Conservation (phyloP, 2,797 vertebrate species). For the Cirrhinus molitorella region DNA sequence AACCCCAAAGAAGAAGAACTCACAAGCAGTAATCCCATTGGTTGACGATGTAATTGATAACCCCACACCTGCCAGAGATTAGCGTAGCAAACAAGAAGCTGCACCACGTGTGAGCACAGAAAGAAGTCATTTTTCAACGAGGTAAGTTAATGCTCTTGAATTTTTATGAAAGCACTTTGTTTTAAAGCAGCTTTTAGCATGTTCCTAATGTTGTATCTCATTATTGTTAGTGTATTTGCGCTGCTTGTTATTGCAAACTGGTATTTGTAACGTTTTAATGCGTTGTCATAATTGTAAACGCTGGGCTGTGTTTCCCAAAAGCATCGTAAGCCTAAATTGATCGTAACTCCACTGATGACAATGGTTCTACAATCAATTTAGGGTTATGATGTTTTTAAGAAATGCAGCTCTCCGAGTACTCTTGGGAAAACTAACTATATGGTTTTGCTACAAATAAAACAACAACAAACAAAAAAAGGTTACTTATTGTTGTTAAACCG, state of each 20-base stretch:
- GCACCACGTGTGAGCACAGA: background rate
- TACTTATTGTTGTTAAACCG: no score
- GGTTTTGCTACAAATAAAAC: no score
- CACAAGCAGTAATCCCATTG: background rate
- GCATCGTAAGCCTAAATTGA: no score
- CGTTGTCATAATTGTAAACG: background rate
- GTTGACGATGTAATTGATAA: background rate
- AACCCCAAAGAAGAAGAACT: no score
- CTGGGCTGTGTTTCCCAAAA: no score
- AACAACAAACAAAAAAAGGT: no score
- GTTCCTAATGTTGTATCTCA: background rate
- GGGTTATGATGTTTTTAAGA: no score
- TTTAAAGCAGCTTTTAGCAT: background rate
- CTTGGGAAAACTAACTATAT: no score
- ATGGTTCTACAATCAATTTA: no score
- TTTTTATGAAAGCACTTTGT: background rate
- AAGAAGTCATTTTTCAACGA: background rate
- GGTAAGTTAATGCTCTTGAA: background rate
- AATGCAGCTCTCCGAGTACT: no score
- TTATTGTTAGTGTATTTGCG: background rate
- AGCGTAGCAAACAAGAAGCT: background rate
- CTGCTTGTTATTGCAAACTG: background rate
- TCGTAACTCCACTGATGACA: no score
- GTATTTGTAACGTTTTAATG: background rate
- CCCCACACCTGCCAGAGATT: background rate